These are phyloP conservation scores for Rhodeus uyekii DNA, from an alignment of 2,797 vertebrate genomes.

Conservation along the genomic window DNA sequence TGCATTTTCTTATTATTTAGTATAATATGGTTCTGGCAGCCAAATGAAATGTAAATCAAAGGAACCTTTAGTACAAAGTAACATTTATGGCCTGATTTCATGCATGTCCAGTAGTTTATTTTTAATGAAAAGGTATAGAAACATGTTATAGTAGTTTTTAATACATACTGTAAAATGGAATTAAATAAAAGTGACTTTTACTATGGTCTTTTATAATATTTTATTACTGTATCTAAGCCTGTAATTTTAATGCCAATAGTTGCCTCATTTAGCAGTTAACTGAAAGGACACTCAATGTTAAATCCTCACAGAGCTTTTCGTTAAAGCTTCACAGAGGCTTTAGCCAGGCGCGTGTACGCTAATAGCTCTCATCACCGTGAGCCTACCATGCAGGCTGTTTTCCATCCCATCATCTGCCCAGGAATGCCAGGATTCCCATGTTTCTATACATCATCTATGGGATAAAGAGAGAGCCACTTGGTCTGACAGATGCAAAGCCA, in stretches of 20 bases:
- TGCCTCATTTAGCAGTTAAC: constrained; percentile 18
- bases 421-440: constrained; percentile 46
- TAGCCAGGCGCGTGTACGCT: constrained; percentile 19
- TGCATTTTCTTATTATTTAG: not conserved
- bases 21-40: not conserved
- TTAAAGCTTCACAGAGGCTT: constrained; percentile 36
- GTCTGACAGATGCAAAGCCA: constrained; percentile 31
- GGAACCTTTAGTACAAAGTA: not conserved
- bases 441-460: constrained; percentile 49
- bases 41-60: not conserved
- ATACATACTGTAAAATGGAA: not conserved
- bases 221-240: not conserved
- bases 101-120: no score
- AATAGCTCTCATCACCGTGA: constrained; percentile 26
- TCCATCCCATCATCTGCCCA: constrained; percentile 40
- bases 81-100: not conserved
- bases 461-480: constrained; percentile 51
- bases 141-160: no score
- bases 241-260: constrained; percentile 5
- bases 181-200: constrained; percentile 15
- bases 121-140: no score
- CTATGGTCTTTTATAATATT: not conserved
- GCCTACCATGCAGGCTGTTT: constrained; percentile 22
- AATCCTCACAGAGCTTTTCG: constrained; percentile 37
- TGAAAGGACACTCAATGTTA: constrained; percentile 10